These are phyloP conservation scores for Glossophaga mutica DNA, from an alignment of 2,797 vertebrate species.

Conservation along the genomic window DNA sequence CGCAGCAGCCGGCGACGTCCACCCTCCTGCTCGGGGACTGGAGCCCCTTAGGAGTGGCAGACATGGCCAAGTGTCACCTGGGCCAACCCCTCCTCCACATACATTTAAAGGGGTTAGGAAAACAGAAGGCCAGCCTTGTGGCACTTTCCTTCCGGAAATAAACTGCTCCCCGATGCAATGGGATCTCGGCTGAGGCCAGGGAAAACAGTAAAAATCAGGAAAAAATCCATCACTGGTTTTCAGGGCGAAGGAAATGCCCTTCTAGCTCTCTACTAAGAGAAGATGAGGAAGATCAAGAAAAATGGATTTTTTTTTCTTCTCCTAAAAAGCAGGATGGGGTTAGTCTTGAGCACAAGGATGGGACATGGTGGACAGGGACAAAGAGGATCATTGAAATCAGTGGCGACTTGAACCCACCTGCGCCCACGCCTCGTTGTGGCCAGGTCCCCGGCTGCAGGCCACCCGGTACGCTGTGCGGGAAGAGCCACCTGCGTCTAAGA, in stretches of 20 bases:
- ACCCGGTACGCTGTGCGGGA: not conserved
- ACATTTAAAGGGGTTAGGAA: not conserved
- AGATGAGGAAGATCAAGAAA: slow-evolving; percentile 22
- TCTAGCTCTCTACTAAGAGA: not conserved
- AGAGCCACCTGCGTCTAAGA: not conserved
- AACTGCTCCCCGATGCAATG: not conserved
- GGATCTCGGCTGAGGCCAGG: not conserved
- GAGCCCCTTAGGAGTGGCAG: not conserved
- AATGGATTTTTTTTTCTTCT: slow-evolving; percentile 23
- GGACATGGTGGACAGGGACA: not conserved
- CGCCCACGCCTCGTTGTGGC: accelerated
- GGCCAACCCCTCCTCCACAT: not conserved
- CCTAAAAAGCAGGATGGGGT: not conserved
- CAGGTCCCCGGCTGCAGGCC: not conserved
- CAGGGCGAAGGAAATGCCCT: slow-evolving; percentile 7
- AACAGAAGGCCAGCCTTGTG: not conserved
- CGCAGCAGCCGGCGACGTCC: not conserved
- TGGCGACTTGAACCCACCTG: not conserved
- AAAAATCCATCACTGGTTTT: slow-evolving; percentile 19
- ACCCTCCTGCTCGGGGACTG: not conserved
- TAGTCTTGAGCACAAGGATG: not conserved
- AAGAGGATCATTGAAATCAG: not conserved
- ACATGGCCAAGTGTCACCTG: not conserved
- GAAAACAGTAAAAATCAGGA: not conserved
- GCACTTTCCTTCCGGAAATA: not conserved